Percentiles rank a stretch among this genome's conserved stretches.
These are phyloP conservation scores for Falcaria lacertinaria DNA, from an alignment of 2,888 invertebrate species.

Conservation along the genomic window DNA sequence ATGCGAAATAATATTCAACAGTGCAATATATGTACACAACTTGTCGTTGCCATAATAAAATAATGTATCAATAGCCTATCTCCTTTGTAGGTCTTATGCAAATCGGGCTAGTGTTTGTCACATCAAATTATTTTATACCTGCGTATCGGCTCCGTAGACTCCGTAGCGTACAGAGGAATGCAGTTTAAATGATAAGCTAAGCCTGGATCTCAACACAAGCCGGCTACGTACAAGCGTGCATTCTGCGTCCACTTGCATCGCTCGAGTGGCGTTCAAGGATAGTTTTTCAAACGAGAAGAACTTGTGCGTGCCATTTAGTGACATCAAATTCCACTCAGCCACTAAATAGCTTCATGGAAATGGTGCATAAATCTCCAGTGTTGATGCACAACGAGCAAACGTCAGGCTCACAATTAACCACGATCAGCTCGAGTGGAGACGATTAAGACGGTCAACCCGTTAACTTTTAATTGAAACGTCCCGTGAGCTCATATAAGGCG, in stretches of 20 bases:
- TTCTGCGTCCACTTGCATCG: slow-evolving; percentile 15
- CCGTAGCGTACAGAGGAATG: background rate
- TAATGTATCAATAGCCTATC: slow-evolving; percentile 20
- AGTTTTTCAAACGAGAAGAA: background rate
- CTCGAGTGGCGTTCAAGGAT: background rate
- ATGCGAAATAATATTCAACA: background rate
- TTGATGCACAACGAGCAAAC: slow-evolving; percentile 21
- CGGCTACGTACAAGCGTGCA: slow-evolving; percentile 1
- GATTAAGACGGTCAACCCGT: slow-evolving; percentile 36
- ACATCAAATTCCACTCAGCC: background rate
- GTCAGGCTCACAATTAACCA: slow-evolving; percentile 40
- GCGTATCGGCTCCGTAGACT: background rate
- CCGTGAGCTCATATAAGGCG: slow-evolving; percentile 21
- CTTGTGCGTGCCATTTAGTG: background rate
- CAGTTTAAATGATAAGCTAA: background rate
- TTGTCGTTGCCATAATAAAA: too few relatives aligned
- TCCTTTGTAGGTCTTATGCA: slow-evolving; percentile 24
- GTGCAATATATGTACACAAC: too few relatives aligned
- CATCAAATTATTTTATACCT: background rate
- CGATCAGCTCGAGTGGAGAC: slow-evolving; percentile 42
- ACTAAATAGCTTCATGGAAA: slow-evolving; percentile 4
- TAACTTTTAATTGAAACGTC: slow-evolving; percentile 51
- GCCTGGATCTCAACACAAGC: too few relatives aligned
- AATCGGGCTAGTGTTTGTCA: slow-evolving; percentile 10
- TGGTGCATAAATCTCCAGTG: slow-evolving; percentile 29